These are phyloP conservation scores for Noctua janthina DNA, from an alignment of 2,888 invertebrate genomes.

Conservation along the genomic window DNA sequence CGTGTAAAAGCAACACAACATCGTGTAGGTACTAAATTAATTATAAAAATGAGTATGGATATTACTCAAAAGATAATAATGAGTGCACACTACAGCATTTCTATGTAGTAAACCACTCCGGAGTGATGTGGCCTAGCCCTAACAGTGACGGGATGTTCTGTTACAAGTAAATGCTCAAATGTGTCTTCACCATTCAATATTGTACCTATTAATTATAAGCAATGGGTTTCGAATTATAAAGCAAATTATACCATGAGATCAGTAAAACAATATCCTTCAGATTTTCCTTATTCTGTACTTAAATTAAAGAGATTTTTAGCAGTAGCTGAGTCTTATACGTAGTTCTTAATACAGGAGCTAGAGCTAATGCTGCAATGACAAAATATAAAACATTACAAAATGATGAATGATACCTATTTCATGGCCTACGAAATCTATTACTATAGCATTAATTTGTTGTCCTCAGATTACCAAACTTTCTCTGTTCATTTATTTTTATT, in stretches of 20 bases:
- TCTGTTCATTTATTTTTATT: neutral
- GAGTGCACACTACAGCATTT: constrained; percentile 11
- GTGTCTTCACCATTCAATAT: constrained; percentile 3
- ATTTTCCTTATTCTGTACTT: constrained; percentile 51
- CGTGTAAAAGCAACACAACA: constrained; percentile 38
- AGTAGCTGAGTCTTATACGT: neutral
- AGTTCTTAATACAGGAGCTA: constrained; percentile 11
- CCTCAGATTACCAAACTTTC: neutral
- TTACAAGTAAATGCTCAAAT: constrained; percentile 22
- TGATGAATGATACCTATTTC: constrained; percentile 18
- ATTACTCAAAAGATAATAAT: constrained; percentile 10
- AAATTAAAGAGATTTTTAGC: constrained; percentile 33
- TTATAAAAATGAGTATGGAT: constrained; percentile 15
- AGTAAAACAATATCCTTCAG: constrained; percentile 47
- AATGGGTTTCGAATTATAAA: constrained; percentile 55
- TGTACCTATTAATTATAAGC: constrained; percentile 40
- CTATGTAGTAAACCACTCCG: neutral
- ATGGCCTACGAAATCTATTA: constrained; percentile 19
- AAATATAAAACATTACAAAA: constrained; percentile 35
- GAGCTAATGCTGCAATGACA: constrained; percentile 15
- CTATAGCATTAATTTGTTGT: constrained; percentile 1
- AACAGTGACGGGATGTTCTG: neutral
- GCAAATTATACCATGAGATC: constrained; percentile 59
- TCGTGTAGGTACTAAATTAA: constrained; percentile 23
- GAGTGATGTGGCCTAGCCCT: neutral